Conservation (phyloP, 2,797 vertebrate species). For the Cuniculus paca region DNA sequence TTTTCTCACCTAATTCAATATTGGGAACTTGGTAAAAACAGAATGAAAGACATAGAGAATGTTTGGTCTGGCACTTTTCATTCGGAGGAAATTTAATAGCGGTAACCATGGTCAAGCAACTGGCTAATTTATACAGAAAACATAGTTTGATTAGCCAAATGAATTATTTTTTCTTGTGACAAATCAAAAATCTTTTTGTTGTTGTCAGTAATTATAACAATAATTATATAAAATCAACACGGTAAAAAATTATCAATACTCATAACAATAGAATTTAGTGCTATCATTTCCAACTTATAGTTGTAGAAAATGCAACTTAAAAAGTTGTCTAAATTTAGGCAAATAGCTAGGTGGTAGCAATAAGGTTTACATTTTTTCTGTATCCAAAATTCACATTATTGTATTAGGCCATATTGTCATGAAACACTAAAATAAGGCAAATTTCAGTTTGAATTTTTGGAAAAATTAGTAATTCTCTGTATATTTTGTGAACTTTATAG, state of each 20-base stretch:
- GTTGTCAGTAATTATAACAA: not conserved
- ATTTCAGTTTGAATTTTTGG: conserved; percentile 20
- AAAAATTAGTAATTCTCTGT: conserved; percentile 20
- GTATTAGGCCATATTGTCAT: not conserved
- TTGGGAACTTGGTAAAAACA: not conserved
- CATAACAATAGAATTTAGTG: not conserved
- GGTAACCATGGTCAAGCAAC: not conserved
- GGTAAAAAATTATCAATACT: not conserved
- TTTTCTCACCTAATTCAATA: not conserved
- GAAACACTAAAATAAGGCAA: not conserved
- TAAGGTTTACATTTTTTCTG: conserved; percentile 11
- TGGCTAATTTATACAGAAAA: not conserved
- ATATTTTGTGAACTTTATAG: not conserved
- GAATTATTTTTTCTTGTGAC: not conserved
- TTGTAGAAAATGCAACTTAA: not conserved
- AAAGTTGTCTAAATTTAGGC: not conserved
- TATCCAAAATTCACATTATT: not conserved
- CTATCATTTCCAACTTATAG: conserved; percentile 7
- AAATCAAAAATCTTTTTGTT: conserved; percentile 27
- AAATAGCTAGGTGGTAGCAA: not conserved
- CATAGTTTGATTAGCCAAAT: not conserved
- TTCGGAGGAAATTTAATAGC: conserved; percentile 28
- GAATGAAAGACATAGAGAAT: not conserved
- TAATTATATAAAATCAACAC: not conserved
- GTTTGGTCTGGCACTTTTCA: not conserved